phyloP scores from a whole-genome alignment of 2,888 invertebrate genomes.

The Chydorus sphaericus region DNA sequence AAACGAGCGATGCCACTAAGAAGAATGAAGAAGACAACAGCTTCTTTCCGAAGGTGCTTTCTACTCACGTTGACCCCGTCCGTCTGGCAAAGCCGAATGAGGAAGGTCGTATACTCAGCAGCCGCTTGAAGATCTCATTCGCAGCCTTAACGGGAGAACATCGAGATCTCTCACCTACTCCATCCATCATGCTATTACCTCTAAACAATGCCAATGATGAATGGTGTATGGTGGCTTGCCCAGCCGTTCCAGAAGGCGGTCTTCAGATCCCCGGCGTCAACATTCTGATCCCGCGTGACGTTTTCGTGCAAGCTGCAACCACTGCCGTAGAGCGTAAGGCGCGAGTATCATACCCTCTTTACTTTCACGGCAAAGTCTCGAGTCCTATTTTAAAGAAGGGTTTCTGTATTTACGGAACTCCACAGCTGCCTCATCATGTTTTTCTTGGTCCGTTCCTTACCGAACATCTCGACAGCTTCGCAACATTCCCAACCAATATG shows the following conservation, averaged over 20 bases:
- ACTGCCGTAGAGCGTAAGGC: not conserved
- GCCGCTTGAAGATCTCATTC: not conserved
- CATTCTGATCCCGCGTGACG: not conserved
- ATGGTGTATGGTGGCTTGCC: conserved; percentile 4
- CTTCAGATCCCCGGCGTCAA: conserved; percentile 4
- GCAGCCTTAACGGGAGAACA: not conserved
- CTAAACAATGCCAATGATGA: not conserved
- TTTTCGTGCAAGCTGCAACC: not conserved
- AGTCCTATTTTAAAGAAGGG: not conserved
- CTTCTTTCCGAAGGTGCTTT: not conserved
- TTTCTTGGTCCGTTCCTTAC: conserved; percentile 7
- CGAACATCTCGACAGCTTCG: not conserved
- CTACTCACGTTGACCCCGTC: not conserved
- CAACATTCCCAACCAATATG: too few species aligned
- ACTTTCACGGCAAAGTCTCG: not conserved
- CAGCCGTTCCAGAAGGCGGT: not conserved
- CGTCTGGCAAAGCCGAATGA: too few species aligned
- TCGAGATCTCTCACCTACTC: not conserved
- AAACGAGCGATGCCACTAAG: not conserved
- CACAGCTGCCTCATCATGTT: not conserved
- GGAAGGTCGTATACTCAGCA: too few species aligned
- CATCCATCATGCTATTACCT: not conserved
- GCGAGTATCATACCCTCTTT: not conserved
- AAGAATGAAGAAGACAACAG: not conserved
- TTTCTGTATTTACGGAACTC: conserved; percentile 3